These are phyloP conservation scores for Orgyia antiqua DNA, from an alignment of 2,888 invertebrate genomes.

Conservation along the genomic window DNA sequence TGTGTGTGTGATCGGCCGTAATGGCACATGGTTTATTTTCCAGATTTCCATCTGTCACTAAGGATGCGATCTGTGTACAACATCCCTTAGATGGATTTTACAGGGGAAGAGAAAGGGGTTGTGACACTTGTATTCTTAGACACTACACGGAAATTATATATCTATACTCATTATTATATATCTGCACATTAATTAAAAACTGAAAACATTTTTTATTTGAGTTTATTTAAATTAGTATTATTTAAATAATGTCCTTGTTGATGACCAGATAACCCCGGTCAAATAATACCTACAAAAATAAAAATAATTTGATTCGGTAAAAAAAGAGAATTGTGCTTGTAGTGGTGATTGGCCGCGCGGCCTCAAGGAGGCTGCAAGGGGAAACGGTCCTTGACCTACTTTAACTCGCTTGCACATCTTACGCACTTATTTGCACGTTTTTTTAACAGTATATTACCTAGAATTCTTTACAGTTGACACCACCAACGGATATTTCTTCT, in stretches of 20 bases:
- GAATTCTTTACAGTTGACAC: constrained; percentile 1
- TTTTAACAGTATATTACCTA: constrained; percentile 27
- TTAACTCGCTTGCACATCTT: constrained; percentile 29
- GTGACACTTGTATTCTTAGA: too few relatives aligned
- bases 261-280: constrained; percentile 63
- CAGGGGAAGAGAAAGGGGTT: too few relatives aligned
- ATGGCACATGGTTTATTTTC: too few relatives aligned
- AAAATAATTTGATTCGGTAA: constrained; percentile 72
- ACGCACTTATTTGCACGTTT: constrained; percentile 31
- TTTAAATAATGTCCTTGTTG: constrained; percentile 59
- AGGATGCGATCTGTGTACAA: too few relatives aligned
- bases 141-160: too few relatives aligned
- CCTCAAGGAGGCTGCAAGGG: constrained; percentile 73
- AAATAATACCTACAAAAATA: constrained; percentile 67
- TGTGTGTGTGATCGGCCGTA: too few relatives aligned
- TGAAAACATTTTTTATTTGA: too few relatives aligned
- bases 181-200: too few relatives aligned
- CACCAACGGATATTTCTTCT: too few relatives aligned
- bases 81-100: too few relatives aligned
- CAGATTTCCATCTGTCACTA: too few relatives aligned
- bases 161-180: too few relatives aligned
- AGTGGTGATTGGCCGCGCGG: constrained; percentile 68
- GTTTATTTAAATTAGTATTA: constrained; percentile 35
- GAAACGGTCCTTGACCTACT: constrained; percentile 70
- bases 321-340: constrained; percentile 51